Evolutionary conservation across 2,113 vertebrate species (phyloP).

Genomic region (Oreotrochilus melanogaster): DNA sequence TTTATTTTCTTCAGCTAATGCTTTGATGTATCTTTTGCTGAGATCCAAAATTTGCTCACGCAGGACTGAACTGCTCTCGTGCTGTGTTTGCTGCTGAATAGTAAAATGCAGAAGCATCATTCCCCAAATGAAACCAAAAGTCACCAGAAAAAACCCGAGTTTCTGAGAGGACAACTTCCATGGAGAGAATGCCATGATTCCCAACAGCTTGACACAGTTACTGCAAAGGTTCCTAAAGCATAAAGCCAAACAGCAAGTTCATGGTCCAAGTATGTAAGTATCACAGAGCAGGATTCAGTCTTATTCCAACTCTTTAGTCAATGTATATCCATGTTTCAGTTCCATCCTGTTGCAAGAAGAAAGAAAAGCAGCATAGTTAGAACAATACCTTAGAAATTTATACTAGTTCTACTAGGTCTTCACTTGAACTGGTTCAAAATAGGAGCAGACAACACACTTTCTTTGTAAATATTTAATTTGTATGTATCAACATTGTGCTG

Average conservation of each 20-base stretch:
- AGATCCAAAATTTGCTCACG: constrained; percentile 98
- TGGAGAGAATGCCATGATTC: constrained; percentile 89
- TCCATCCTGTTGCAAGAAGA: constrained; percentile 75
- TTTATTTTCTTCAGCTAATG: constrained; percentile 95
- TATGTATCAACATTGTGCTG: not conserved
- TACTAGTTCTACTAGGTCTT: not conserved
- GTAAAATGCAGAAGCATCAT: constrained; percentile 99
- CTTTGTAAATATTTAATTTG: constrained; percentile 10
- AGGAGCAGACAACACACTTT: not conserved
- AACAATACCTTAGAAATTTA: not conserved
- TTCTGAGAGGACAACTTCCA: constrained; percentile 99
- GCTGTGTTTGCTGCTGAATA: constrained; percentile 94
- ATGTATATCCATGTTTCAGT: constrained; percentile 38
- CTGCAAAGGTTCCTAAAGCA: constrained; percentile 47
- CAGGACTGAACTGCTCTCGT: constrained; percentile 92
- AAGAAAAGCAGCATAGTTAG: not conserved
- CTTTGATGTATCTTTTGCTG: constrained; percentile 98
- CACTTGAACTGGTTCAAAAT: not conserved
- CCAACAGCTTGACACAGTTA: constrained; percentile 26
- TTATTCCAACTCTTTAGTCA: constrained; percentile 73
- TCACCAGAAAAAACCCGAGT: constrained; percentile 96
- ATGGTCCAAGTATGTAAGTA: constrained; percentile 72
- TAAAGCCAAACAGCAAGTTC: constrained; percentile 60
- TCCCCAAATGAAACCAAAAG: constrained; percentile 99
- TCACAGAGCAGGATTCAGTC: constrained; percentile 19